Evolutionary conservation across 2,888 invertebrate genomes (phyloP).

Genomic region (Hemithea aestivaria): DNA sequence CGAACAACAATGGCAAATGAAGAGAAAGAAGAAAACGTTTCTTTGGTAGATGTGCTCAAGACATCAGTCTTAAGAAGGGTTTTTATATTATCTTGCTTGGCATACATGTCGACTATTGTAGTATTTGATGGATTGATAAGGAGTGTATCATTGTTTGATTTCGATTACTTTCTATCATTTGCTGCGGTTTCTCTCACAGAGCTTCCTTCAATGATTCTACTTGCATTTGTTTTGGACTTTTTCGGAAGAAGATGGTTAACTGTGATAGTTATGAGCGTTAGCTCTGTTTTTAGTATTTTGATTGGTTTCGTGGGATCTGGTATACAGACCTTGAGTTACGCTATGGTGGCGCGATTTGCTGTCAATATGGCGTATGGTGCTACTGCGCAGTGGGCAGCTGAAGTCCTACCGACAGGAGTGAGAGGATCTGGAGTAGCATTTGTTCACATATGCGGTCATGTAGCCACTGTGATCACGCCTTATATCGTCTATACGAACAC

Average conservation of each 20-base stretch:
- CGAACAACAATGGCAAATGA: constrained; percentile 29
- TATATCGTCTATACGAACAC: constrained; percentile 56
- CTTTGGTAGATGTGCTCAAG: constrained; percentile 44
- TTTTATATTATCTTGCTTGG: constrained; percentile 45
- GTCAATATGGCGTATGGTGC: constrained; percentile 48
- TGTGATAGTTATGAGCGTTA: constrained; percentile 35
- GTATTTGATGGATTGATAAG: constrained; percentile 51
- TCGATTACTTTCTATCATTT: constrained; percentile 54
- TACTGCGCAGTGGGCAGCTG: constrained; percentile 51
- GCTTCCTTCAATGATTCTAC: constrained; percentile 46
- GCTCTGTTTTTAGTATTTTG: constrained; percentile 42
- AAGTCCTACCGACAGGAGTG: constrained; percentile 50
- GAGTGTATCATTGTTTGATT: constrained; percentile 46
- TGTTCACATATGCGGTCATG: constrained; percentile 48
- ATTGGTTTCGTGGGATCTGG: constrained; percentile 41
- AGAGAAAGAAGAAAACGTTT: constrained; percentile 34
- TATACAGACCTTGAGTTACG: constrained; percentile 41
- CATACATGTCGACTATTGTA: constrained; percentile 45
- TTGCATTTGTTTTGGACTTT: constrained; percentile 50
- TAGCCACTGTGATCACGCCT: constrained; percentile 48
- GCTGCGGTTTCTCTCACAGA: constrained; percentile 51
- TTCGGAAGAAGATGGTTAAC: constrained; percentile 52
- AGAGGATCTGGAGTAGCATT: constrained; percentile 49
- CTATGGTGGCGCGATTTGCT: constrained; percentile 48
- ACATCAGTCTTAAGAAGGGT: constrained; percentile 43